phyloP scores from a whole-genome alignment of 2,888 invertebrate genomes.

The Agrotis clavis region DNA sequence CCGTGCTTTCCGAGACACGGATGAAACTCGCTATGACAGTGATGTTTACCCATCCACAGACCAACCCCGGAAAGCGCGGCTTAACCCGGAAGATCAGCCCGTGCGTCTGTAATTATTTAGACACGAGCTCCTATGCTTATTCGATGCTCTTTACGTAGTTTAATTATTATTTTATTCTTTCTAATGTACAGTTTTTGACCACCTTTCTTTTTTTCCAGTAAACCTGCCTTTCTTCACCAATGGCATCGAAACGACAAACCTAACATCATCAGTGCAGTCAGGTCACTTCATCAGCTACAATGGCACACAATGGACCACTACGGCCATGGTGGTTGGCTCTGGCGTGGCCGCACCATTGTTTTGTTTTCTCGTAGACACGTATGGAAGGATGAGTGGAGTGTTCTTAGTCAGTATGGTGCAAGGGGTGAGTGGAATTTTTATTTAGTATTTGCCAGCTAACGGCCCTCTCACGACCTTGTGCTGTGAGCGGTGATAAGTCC shows the following conservation, averaged over 20 bases:
- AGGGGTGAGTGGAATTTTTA: conserved; percentile 75
- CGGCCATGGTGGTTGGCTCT: conserved; percentile 75
- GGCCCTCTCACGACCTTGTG: too few relatives aligned
- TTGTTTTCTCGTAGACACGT: conserved; percentile 73
- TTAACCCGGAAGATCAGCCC: too few relatives aligned
- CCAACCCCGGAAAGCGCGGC: too few relatives aligned
- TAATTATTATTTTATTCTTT: too few relatives aligned
- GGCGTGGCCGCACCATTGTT: conserved; percentile 73
- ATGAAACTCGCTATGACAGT: too few relatives aligned
- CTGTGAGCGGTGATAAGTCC: too few relatives aligned
- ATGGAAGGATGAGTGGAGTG: conserved; percentile 78
- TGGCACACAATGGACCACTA: conserved; percentile 78
- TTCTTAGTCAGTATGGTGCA: conserved; percentile 81
- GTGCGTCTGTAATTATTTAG: too few relatives aligned
- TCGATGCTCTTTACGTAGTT: too few relatives aligned
- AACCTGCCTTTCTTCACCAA: conserved; percentile 84
- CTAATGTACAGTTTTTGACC: too few relatives aligned
- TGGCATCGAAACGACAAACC: conserved; percentile 78
- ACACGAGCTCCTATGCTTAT: neutral
- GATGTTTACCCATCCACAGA: too few relatives aligned
- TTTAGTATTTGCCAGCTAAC: neutral
- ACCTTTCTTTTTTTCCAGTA: conserved; percentile 66
- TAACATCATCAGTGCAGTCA: conserved; percentile 76
- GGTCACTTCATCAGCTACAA: conserved; percentile 74
- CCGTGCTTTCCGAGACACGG: too few relatives aligned